Evolutionary conservation across 2,888 invertebrate species (phyloP).

Genomic region (Plagiodera versicolora): DNA sequence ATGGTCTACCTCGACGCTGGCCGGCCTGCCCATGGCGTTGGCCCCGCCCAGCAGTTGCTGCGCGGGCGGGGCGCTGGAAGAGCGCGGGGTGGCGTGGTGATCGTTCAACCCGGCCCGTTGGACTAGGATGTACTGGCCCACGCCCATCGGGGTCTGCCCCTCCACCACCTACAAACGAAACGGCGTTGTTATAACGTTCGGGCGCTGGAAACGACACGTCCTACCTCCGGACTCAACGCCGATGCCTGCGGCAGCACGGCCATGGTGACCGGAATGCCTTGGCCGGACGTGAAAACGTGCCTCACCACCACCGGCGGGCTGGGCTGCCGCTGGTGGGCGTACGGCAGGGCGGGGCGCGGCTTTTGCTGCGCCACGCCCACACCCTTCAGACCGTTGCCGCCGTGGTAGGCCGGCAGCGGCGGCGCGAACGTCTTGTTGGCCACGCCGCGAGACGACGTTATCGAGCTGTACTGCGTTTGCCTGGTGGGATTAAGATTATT

Average conservation of each 20-base stretch:
- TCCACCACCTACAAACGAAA: conserved; percentile 70
- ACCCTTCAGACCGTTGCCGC: conserved; percentile 52
- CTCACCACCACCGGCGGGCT: conserved; percentile 66
- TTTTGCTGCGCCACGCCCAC: conserved; percentile 50
- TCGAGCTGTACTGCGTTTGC: conserved; percentile 54
- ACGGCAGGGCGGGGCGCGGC: conserved; percentile 49
- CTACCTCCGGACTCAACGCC: conserved; percentile 53
- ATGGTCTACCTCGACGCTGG: conserved; percentile 62
- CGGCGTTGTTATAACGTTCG: no score
- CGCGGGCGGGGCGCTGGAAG: conserved; percentile 82
- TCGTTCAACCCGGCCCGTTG: conserved; percentile 66
- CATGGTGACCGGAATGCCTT: conserved; percentile 62
- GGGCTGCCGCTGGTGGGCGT: conserved; percentile 58
- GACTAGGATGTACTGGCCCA: conserved; percentile 81
- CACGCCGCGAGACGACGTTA: conserved; percentile 49
- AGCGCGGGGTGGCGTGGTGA: conserved; percentile 68
- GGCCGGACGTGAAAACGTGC: conserved; percentile 62
- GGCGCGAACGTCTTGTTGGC: conserved; percentile 53
- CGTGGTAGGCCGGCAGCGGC: conserved; percentile 44
- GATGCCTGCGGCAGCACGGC: conserved; percentile 57
- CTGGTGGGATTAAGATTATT: conserved; percentile 29
- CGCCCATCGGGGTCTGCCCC: conserved; percentile 62
- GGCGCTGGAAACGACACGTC: no score
- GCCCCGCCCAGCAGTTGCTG: conserved; percentile 42
- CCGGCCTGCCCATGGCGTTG: conserved; percentile 59